A percentile compares a stretch with the other conserved stretches of the same genome.
Conservation (phyloP, 2,888 invertebrate species). For the Oxytorus armatus region DNA sequence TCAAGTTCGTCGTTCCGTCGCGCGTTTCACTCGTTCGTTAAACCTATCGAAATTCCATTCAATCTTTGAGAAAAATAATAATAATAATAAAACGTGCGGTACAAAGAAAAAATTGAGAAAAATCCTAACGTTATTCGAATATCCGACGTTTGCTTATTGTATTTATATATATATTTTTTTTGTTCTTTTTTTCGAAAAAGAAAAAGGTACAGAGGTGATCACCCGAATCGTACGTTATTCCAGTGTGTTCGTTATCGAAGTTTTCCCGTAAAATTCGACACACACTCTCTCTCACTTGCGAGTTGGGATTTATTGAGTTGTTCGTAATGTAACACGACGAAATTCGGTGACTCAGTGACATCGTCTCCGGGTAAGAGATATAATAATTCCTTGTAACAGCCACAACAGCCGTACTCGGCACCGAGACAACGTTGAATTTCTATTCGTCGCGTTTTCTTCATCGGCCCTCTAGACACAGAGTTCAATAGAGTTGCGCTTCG, state of each 20-base stretch:
- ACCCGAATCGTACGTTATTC: too few species aligned
- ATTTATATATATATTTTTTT: too few species aligned
- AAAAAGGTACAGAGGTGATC: too few species aligned
- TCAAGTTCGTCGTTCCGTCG: conserved; percentile 11
- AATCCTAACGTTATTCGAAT: neutral
- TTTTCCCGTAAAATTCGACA: conserved; percentile 14
- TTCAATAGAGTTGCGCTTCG: too few species aligned
- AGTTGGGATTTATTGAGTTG: conserved; percentile 7
- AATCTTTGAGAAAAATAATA: too few species aligned
- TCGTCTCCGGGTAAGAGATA: conserved; percentile 14
- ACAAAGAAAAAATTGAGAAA: neutral
- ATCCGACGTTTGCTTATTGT: neutral
- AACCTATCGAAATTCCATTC: neutral
- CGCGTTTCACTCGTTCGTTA: neutral
- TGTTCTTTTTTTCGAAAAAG: neutral
- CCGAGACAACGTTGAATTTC: conserved; percentile 27
- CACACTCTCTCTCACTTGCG: too few species aligned
- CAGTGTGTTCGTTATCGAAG: too few species aligned
- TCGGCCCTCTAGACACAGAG: too few species aligned
- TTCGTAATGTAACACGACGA: neutral
- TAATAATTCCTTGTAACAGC: neutral
- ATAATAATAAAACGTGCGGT: too few species aligned
- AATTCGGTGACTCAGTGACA: conserved; percentile 19
- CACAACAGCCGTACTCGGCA: conserved; percentile 1
- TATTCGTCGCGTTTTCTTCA: too few species aligned